These are phyloP conservation scores for Pycnomerus fuliginosus DNA, from an alignment of 2,888 invertebrate genomes.

Conservation along the genomic window DNA sequence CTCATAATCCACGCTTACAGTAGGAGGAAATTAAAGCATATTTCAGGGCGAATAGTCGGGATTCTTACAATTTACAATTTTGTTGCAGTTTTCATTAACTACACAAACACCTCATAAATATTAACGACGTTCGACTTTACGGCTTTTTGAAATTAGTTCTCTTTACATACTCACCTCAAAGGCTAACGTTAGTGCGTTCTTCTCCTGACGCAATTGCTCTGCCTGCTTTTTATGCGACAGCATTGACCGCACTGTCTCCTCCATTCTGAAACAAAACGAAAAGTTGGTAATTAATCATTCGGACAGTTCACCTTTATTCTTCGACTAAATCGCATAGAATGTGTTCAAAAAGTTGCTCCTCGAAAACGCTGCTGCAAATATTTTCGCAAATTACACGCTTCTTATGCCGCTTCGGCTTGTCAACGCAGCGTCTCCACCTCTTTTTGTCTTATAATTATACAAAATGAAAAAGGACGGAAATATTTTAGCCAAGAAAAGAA, in stretches of 20 bases:
- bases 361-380: no score
- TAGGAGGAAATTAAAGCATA: constrained; percentile 3
- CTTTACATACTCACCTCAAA: constrained; percentile 62
- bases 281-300: no score
- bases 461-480: no score
- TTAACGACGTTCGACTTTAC: neutral
- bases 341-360: no score
- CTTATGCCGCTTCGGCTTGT: no score
- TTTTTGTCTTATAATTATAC: no score
- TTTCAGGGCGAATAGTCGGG: constrained; percentile 5
- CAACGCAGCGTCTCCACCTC: no score
- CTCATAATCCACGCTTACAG: neutral
- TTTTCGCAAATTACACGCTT: no score
- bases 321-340: no score
- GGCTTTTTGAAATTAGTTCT: neutral
- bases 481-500: no score
- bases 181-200: constrained; percentile 67
- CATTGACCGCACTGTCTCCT: constrained; percentile 73
- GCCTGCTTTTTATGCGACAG: constrained; percentile 72
- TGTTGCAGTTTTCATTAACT: neutral
- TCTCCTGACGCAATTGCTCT: constrained; percentile 74
- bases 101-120: neutral
- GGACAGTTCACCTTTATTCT: no score
- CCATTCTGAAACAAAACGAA: constrained; percentile 63
- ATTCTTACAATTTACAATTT: neutral